These are phyloP conservation scores for Watsonalla cultraria DNA, from an alignment of 2,888 invertebrate species.

Conservation along the genomic window DNA sequence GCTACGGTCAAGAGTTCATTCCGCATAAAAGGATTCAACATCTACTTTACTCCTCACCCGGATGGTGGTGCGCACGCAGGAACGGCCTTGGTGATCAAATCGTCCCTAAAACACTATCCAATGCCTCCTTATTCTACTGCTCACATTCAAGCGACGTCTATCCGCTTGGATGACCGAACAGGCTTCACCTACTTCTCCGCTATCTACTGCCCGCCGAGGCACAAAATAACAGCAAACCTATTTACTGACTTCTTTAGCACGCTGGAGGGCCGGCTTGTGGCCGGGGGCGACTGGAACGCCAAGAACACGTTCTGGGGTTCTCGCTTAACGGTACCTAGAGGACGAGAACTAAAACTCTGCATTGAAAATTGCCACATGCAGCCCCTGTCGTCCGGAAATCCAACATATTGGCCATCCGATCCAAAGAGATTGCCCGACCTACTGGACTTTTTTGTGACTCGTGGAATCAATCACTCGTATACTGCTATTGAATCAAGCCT, in stretches of 20 bases:
- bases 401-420: slow-evolving; percentile 19
- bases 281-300: slow-evolving; percentile 17
- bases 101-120: slow-evolving; percentile 8
- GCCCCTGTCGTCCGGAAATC: slow-evolving; percentile 10
- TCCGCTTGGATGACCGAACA: slow-evolving; percentile 4
- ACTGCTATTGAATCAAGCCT: not conserved
- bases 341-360: slow-evolving; percentile 4
- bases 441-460: slow-evolving; percentile 14
- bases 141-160: slow-evolving; percentile 13
- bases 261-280: slow-evolving; percentile 6
- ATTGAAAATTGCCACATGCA: slow-evolving; percentile 1
- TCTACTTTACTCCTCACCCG: slow-evolving; percentile 10
- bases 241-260: slow-evolving; percentile 2
- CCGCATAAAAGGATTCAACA: slow-evolving; percentile 8
- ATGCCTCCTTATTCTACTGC: slow-evolving; percentile 3
- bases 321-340: slow-evolving; percentile 5
- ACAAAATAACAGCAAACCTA: slow-evolving; percentile 6
- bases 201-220: slow-evolving; percentile 18
- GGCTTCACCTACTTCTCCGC: slow-evolving; percentile 8
- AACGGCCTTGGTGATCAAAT: slow-evolving; percentile 8
- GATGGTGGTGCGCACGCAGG: slow-evolving; percentile 16
- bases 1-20: slow-evolving; percentile 5
- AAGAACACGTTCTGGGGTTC: slow-evolving; percentile 14
- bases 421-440: slow-evolving; percentile 15
- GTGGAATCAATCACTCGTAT: not conserved